Conservation (phyloP, 1,140 invertebrate species). For the Euborellia annulipes region DNA sequence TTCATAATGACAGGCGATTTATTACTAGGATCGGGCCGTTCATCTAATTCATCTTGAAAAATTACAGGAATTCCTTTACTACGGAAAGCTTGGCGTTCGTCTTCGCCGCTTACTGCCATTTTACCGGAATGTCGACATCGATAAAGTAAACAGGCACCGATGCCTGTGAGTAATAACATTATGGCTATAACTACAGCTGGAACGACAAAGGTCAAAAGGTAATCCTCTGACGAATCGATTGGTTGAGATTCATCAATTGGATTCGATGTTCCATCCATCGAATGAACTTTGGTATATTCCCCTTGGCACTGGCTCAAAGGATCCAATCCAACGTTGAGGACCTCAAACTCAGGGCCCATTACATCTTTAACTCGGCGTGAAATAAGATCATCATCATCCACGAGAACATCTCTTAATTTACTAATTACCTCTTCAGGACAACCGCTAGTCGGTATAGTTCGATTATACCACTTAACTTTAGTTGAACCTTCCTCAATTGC, state of each 20-base stretch:
- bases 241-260: conserved; percentile 31
- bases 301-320: conserved; percentile 55
- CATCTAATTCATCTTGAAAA: conserved; percentile 82
- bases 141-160: conserved; percentile 81
- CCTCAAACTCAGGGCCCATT: conserved; percentile 62
- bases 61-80: conserved; percentile 88
- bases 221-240: conserved; percentile 46
- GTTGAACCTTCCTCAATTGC: conserved; percentile 36
- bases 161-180: conserved; percentile 71
- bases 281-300: conserved; percentile 32
- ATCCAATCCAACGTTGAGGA: conserved; percentile 51
- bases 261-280: conserved; percentile 22
- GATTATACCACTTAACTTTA: conserved; percentile 66
- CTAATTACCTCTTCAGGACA: conserved; percentile 65
- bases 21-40: conserved; percentile 70
- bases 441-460: conserved; percentile 41
- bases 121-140: conserved; percentile 65
- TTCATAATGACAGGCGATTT: conserved; percentile 84
- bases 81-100: conserved; percentile 64
- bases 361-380: conserved; percentile 48
- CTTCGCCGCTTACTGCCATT: conserved; percentile 52
- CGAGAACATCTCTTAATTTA: conserved; percentile 47
- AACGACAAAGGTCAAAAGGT: conserved; percentile 78
- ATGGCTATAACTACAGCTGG: conserved; percentile 76
- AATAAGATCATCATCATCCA: conserved; percentile 39